A percentile compares a stretch with the other conserved stretches of the same genome.
Evolutionary conservation across 2,888 invertebrate genomes (phyloP).

Genomic region (Hemaris fuciformis): DNA sequence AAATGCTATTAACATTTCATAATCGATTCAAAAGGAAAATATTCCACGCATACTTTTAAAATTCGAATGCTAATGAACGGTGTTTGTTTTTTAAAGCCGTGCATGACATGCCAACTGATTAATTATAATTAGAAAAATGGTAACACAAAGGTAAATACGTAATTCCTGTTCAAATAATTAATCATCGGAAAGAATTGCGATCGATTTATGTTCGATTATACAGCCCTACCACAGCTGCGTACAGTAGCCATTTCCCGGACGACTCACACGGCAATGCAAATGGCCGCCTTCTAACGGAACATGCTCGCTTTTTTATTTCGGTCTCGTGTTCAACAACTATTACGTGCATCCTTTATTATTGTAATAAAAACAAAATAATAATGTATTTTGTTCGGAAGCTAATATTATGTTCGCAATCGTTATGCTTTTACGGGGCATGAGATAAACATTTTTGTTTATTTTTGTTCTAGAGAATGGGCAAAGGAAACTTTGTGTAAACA

Average conservation of each 20-base stretch:
- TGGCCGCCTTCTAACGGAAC: constrained; percentile 47
- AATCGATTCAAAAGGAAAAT: not conserved
- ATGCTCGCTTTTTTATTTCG: constrained; percentile 42
- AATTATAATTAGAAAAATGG: too few relatives aligned
- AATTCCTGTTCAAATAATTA: not conserved
- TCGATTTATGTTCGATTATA: not conserved
- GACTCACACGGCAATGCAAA: constrained; percentile 45
- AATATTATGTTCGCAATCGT: constrained; percentile 3
- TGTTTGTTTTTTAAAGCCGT: not conserved
- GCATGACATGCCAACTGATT: not conserved
- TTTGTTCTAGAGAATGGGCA: not conserved
- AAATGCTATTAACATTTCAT: constrained; percentile 1
- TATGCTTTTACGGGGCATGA: constrained; percentile 5
- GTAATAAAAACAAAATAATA: constrained; percentile 13
- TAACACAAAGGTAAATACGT: too few relatives aligned
- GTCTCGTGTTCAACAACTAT: constrained; percentile 31
- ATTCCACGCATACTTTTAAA: not conserved
- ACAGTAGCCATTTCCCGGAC: constrained; percentile 49
- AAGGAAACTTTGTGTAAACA: not conserved
- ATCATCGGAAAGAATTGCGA: not conserved
- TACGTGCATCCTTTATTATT: constrained; percentile 17
- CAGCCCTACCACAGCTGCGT: constrained; percentile 18
- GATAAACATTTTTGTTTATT: not conserved
- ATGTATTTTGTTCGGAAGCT: constrained; percentile 7
- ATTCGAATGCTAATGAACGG: not conserved